Conservation (phyloP, 2,797 vertebrate species). For the Hypotaenidia philippensis region DNA sequence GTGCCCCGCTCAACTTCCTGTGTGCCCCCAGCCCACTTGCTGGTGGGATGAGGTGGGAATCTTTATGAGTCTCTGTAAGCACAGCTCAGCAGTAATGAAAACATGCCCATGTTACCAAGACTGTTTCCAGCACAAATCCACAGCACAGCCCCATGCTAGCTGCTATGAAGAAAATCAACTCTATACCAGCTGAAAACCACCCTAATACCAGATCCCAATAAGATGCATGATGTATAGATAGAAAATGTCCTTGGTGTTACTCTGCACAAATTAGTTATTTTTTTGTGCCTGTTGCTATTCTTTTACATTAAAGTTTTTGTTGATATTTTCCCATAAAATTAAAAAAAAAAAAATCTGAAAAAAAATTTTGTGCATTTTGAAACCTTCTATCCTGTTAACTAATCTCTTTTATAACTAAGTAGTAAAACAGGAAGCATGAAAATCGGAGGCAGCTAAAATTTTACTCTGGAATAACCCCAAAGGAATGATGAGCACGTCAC, state of each 20-base stretch:
- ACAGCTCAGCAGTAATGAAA: too few relatives aligned
- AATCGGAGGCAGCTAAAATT: neutral
- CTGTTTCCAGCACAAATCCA: too few relatives aligned
- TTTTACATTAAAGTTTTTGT: neutral
- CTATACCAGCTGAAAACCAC: too few relatives aligned
- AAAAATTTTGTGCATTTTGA: neutral
- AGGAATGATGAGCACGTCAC: neutral
- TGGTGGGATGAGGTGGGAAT: too few relatives aligned
- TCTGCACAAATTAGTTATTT: neutral
- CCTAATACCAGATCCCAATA: neutral
- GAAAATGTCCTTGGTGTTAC: neutral
- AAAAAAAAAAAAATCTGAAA: too few relatives aligned
- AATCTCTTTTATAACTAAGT: neutral
- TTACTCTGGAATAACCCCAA: neutral
- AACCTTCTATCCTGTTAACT: neutral
- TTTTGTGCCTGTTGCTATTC: neutral
- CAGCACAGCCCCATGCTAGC: too few relatives aligned
- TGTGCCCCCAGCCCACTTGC: too few relatives aligned
- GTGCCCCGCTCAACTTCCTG: too few relatives aligned
- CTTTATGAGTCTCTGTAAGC: too few relatives aligned
- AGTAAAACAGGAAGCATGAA: neutral
- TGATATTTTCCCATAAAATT: neutral
- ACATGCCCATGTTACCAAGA: too few relatives aligned
- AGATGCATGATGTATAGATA: neutral
- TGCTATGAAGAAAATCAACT: too few relatives aligned